phyloP scores from a whole-genome alignment of 2,113 vertebrate genomes.

The Marmota monax region DNA sequence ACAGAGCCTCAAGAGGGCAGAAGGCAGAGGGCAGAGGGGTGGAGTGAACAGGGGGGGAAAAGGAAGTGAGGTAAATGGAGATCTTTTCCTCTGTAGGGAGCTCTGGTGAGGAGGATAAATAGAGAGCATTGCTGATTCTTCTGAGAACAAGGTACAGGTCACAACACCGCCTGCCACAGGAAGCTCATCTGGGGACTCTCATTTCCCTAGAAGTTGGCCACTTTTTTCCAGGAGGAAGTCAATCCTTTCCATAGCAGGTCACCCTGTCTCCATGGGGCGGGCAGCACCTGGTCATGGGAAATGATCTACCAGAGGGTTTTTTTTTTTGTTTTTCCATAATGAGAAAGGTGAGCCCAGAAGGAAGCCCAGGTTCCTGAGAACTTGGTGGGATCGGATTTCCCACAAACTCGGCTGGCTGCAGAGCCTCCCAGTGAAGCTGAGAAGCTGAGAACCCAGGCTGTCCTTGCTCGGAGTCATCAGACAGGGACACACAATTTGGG shows the following conservation, averaged over 20 bases:
- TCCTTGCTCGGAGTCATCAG: background rate
- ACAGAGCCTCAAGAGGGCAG: background rate
- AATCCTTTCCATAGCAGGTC: background rate
- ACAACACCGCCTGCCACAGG: background rate
- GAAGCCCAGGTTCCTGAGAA: constrained; percentile 74
- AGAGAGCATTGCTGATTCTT: background rate
- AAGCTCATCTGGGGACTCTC: background rate
- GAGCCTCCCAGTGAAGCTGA: background rate
- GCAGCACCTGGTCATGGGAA: constrained; percentile 70
- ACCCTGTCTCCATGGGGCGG: background rate
- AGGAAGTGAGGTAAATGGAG: background rate
- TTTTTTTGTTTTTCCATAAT: constrained; percentile 52
- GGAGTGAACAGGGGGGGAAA: background rate
- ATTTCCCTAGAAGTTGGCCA: constrained; percentile 60
- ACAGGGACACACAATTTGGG: background rate
- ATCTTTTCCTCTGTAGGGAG: background rate
- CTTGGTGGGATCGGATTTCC: constrained; percentile 39
- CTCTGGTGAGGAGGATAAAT: background rate
- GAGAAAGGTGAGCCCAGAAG: constrained; percentile 50
- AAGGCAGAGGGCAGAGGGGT: too few relatives aligned
- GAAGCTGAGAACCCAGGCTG: background rate
- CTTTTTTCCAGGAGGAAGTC: constrained; percentile 9
- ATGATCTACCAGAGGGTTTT: background rate
- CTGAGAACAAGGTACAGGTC: background rate
- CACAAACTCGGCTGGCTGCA: background rate